Evolutionary conservation across 2,797 vertebrate genomes (phyloP).

Genomic region (Lacerta bilineata): DNA sequence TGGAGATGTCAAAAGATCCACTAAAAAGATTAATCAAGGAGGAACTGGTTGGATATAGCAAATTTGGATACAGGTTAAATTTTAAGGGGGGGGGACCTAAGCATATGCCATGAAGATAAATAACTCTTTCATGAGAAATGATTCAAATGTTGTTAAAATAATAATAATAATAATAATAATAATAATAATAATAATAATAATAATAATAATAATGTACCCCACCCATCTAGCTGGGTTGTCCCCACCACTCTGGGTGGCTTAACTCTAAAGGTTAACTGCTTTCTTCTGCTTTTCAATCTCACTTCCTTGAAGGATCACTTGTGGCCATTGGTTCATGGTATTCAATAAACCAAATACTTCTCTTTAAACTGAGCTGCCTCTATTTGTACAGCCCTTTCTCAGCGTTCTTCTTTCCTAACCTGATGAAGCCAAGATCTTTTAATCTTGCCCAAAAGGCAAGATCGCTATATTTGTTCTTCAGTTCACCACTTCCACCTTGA

Average conservation of each 20-base stretch:
- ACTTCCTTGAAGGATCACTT: not conserved
- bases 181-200: no score
- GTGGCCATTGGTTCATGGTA: not conserved
- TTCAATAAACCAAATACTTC: not conserved
- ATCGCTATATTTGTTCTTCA: not conserved
- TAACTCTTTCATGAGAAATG: no score
- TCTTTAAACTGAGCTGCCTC: not conserved
- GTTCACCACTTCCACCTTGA: not conserved
- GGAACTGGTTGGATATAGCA: not conserved
- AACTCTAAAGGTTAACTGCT: not conserved
- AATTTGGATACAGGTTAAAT: not conserved
- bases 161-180: no score
- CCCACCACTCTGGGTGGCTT: no score
- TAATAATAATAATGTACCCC: no score
- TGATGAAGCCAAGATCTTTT: not conserved
- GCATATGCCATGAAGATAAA: not conserved
- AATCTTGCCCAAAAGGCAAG: not conserved
- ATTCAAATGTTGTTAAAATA: no score
- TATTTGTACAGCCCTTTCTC: not conserved
- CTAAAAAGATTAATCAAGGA: not conserved
- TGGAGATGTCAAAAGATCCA: no score
- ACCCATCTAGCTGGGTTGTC: no score
- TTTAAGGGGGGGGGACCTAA: not conserved
- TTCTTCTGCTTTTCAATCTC: not conserved
- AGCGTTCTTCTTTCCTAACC: not conserved